Percentiles rank a stretch among this genome's conserved stretches.
These are phyloP conservation scores for Sebastes itinus DNA, from an alignment of 2,797 vertebrate genomes.

Conservation along the genomic window DNA sequence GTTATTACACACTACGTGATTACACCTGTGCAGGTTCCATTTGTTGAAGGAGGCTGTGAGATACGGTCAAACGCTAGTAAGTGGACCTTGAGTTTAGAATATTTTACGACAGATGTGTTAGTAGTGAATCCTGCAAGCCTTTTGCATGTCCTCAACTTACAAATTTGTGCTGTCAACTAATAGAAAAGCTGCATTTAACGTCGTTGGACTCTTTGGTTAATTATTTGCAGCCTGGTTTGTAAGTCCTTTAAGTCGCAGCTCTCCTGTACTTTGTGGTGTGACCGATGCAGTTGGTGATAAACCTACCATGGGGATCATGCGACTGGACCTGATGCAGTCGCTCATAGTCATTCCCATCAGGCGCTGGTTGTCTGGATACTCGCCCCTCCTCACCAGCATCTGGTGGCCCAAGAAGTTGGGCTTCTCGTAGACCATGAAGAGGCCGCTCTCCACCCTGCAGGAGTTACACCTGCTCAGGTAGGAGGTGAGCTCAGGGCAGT, in stretches of 20 bases:
- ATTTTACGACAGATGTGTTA: background rate
- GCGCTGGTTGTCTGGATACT: slow-evolving; percentile 74
- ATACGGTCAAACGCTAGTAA: background rate
- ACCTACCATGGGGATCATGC: slow-evolving; percentile 67
- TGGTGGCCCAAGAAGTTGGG: slow-evolving; percentile 72
- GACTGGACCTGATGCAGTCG: slow-evolving; percentile 73
- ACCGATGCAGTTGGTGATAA: background rate
- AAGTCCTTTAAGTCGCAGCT: background rate
- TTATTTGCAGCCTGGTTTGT: background rate
- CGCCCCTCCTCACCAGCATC: slow-evolving; percentile 70
- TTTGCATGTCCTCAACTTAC: background rate
- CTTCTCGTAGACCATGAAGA: slow-evolving; percentile 75
- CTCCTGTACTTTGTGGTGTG: no score
- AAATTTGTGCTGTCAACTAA: background rate
- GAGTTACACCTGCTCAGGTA: slow-evolving; percentile 73
- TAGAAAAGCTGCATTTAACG: background rate
- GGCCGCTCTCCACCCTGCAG: slow-evolving; percentile 73
- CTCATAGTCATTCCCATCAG: slow-evolving; percentile 72
- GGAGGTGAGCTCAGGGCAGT: slow-evolving; percentile 69
- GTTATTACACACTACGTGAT: background rate
- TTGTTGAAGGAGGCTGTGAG: background rate
- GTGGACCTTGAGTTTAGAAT: background rate
- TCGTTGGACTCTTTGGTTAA: background rate
- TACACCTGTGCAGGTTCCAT: background rate
- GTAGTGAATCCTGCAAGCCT: background rate